Conservation (phyloP, 2,888 invertebrate species). For the Caenorhabditis drosophilae region DNA sequence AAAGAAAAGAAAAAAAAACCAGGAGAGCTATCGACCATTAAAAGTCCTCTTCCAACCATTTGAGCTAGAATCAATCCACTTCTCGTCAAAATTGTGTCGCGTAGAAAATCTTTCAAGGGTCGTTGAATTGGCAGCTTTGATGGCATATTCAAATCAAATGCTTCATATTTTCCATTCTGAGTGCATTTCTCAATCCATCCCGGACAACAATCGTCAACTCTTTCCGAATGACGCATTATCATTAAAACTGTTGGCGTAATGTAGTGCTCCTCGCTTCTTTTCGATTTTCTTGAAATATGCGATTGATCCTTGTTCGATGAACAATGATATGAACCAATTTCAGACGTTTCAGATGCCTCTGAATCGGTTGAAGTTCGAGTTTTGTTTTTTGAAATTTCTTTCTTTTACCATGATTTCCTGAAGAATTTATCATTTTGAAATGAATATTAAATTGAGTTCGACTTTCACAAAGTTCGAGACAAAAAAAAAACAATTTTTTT, state of each 20-base stretch:
- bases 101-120: constrained; percentile 38
- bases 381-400: background rate
- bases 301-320: constrained; percentile 24
- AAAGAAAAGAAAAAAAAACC: too few species aligned
- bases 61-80: constrained; percentile 51
- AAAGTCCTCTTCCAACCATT: constrained; percentile 49
- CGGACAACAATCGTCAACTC: constrained; percentile 47
- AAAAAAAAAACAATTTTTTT: too few species aligned
- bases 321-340: constrained; percentile 35
- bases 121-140: constrained; percentile 41
- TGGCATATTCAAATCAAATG: constrained; percentile 49
- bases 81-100: constrained; percentile 55
- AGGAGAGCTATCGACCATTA: constrained; percentile 38
- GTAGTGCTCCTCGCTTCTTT: constrained; percentile 9
- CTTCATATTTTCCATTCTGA: constrained; percentile 28
- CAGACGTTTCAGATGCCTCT: constrained; percentile 24
- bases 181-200: constrained; percentile 40
- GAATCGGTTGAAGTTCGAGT: background rate
- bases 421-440: constrained; percentile 4
- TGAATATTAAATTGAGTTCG: too few species aligned
- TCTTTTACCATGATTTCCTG: background rate
- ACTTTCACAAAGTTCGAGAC: too few species aligned
- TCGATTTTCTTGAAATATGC: constrained; percentile 1
- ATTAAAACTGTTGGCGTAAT: constrained; percentile 27
- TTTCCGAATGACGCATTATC: constrained; percentile 52